These are phyloP conservation scores for Dromaius novaehollandiae DNA, from an alignment of 2,113 vertebrate species.

Conservation along the genomic window DNA sequence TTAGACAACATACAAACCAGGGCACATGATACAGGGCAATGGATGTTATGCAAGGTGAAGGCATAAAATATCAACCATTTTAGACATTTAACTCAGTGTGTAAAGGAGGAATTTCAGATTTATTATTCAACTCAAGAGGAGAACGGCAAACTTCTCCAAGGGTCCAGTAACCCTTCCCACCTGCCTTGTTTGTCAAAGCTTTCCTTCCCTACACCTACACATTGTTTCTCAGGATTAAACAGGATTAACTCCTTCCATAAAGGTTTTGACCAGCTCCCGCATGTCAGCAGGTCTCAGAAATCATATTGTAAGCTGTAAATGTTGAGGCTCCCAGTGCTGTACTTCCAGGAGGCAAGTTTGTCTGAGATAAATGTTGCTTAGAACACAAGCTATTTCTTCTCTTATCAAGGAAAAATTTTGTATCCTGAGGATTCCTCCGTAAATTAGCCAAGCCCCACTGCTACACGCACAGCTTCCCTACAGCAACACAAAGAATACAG, in stretches of 20 bases:
- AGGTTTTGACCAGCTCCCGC: neutral
- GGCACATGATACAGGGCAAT: neutral
- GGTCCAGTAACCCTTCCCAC: neutral
- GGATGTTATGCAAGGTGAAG: neutral
- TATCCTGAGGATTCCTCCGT: conserved; percentile 53
- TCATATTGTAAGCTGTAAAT: neutral
- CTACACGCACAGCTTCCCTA: conserved; percentile 60
- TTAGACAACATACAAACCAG: neutral
- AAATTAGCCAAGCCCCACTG: conserved; percentile 60
- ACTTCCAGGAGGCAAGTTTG: conserved; percentile 15
- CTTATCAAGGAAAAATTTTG: conserved; percentile 55
- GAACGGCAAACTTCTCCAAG: neutral
- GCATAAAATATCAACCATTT: neutral
- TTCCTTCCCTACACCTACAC: neutral
- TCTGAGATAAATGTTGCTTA: conserved; percentile 42
- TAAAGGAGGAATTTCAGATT: neutral
- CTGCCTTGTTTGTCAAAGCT: neutral
- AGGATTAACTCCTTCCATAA: neutral
- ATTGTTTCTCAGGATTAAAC: neutral
- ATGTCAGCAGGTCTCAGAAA: conserved; percentile 17
- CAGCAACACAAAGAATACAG: conserved; percentile 70
- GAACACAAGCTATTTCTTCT: conserved; percentile 32
- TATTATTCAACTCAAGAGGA: neutral
- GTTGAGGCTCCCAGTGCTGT: neutral
- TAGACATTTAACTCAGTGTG: neutral